A percentile compares a stretch with the other conserved stretches of the same genome.
phyloP scores from a whole-genome alignment of 2,888 invertebrate genomes.

The Iselma pallidipennis region DNA sequence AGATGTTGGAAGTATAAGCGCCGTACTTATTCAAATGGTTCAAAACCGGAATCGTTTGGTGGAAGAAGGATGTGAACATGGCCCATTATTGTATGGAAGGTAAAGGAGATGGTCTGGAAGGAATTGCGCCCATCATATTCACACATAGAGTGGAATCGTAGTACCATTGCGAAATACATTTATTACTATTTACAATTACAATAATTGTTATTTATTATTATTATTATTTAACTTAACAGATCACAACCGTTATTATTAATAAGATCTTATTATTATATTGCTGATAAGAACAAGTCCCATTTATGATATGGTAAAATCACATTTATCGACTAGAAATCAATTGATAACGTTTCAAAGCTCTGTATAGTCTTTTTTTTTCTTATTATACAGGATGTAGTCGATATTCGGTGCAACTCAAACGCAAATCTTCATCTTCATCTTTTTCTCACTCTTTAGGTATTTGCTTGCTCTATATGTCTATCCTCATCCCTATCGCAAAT shows the following conservation, averaged over 20 bases:
- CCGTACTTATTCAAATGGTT: too few species aligned
- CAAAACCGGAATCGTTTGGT: too few species aligned
- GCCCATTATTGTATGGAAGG: too few species aligned
- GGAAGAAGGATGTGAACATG: too few species aligned
- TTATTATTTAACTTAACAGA: slow-evolving; percentile 9
- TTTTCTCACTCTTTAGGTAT: too few species aligned
- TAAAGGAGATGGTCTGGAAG: too few species aligned
- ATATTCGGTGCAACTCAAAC: too few species aligned
- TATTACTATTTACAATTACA: too few species aligned
- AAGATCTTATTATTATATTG: slow-evolving; percentile 15
- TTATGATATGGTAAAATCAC: slow-evolving; percentile 24
- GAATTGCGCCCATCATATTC: slow-evolving; percentile 14
- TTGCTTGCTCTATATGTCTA: too few species aligned
- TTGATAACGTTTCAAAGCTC: neutral
- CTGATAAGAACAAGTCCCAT: slow-evolving; percentile 10
- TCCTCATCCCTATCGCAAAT: too few species aligned
- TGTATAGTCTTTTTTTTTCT: neutral
- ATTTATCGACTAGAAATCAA: slow-evolving; percentile 29
- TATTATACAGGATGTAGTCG: neutral
- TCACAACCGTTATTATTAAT: slow-evolving; percentile 20
- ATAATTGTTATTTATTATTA: neutral
- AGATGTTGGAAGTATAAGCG: too few species aligned
- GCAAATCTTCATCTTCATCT: too few species aligned
- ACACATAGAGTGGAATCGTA: slow-evolving; percentile 7
- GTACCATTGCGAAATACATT: slow-evolving; percentile 1